phyloP scores from a whole-genome alignment of 2,888 invertebrate genomes.

The Syrphus vitripennis region DNA sequence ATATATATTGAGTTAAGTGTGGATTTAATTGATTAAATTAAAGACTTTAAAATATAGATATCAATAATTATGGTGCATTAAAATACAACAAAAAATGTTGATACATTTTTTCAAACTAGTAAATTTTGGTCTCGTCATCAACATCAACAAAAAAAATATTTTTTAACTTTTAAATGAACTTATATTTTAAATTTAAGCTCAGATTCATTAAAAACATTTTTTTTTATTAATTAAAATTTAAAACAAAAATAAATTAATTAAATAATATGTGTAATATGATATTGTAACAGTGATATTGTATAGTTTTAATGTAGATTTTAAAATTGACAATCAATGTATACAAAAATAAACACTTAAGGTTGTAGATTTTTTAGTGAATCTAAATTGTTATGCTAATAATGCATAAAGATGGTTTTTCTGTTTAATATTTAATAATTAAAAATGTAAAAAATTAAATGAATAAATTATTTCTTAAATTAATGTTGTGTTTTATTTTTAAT shows the following conservation, averaged over 20 bases:
- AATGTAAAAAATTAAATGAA: slow-evolving; percentile 40
- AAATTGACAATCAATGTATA: slow-evolving; percentile 33
- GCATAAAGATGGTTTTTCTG: background rate
- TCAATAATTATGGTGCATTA: background rate
- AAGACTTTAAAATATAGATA: slow-evolving; percentile 37
- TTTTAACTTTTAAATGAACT: background rate
- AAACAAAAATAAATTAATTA: background rate
- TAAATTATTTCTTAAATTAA: slow-evolving; percentile 49
- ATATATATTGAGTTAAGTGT: background rate
- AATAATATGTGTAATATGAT: slow-evolving; percentile 4
- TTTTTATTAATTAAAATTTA: slow-evolving; percentile 3
- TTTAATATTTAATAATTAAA: slow-evolving; percentile 10
- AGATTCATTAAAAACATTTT: slow-evolving; percentile 16
- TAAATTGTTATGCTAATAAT: background rate
- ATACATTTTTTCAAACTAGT: slow-evolving; percentile 53
- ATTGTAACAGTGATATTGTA: slow-evolving; percentile 63
- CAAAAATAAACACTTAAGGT: slow-evolving; percentile 12
- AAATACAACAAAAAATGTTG: slow-evolving; percentile 11
- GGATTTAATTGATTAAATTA: slow-evolving; percentile 14
- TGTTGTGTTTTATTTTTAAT: background rate
- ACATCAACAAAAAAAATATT: background rate
- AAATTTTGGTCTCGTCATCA: slow-evolving; percentile 70
- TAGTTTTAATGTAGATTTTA: slow-evolving; percentile 17
- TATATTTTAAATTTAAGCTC: background rate
- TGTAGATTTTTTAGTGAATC: no score